A percentile compares a stretch with the other conserved stretches of the same genome.
Conservation (phyloP, 2,888 invertebrate genomes). For the Cheilosia urbana region DNA sequence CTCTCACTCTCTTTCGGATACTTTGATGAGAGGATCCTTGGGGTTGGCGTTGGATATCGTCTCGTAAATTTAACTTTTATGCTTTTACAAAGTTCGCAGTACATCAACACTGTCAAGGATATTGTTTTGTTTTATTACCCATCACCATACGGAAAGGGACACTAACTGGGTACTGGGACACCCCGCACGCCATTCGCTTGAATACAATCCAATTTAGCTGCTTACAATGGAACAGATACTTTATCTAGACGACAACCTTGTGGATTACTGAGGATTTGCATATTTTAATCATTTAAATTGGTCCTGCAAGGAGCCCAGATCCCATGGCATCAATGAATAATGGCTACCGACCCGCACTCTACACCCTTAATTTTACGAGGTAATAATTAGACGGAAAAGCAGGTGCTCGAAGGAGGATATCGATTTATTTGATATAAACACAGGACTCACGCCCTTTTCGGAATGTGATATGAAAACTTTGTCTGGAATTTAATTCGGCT, state of each 20-base stretch:
- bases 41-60: background rate
- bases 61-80: conserved; percentile 63
- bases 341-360: conserved; percentile 49
- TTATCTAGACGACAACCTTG: conserved; percentile 69
- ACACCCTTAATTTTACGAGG: conserved; percentile 66
- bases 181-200: background rate
- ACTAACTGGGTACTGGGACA: background rate
- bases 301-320: conserved; percentile 58
- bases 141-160: conserved; percentile 28
- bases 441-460: conserved; percentile 18
- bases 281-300: conserved; percentile 74
- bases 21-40: background rate
- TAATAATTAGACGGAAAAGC: conserved; percentile 70
- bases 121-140: conserved; percentile 68
- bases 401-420: conserved; percentile 59
- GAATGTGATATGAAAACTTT: conserved; percentile 60
- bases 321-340: conserved; percentile 71
- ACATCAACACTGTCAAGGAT: conserved; percentile 51
- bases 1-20: conserved; percentile 8
- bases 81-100: conserved; percentile 45
- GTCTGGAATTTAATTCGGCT: conserved; percentile 58
- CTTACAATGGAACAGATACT: conserved; percentile 66
- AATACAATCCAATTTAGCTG: conserved; percentile 70
- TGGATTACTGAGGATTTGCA: conserved; percentile 72
- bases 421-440: conserved; percentile 63